phyloP scores from a whole-genome alignment of 2,113 vertebrate species.

The Pterophyllum scalare region DNA sequence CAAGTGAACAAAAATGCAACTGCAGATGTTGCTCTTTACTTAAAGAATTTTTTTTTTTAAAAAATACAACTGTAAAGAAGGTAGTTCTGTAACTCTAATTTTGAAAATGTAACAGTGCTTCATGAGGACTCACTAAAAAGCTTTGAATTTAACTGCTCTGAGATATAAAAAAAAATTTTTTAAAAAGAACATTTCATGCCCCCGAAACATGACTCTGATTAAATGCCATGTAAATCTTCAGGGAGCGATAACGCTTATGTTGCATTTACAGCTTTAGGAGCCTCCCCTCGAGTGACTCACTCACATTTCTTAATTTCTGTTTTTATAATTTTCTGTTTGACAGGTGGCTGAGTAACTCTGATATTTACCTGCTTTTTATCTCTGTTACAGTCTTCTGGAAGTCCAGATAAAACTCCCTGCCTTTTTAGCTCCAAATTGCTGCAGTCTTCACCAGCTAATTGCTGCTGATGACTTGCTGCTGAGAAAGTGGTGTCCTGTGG shows the following conservation, averaged over 20 bases:
- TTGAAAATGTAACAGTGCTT: neutral
- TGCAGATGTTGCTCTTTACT: neutral
- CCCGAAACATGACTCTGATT: neutral
- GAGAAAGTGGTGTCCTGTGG: neutral
- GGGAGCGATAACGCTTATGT: neutral
- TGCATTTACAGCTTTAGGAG: neutral
- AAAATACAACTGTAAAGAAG: neutral
- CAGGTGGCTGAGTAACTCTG: neutral
- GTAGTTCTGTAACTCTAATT: neutral
- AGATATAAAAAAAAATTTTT: too few relatives aligned
- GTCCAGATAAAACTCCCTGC: neutral
- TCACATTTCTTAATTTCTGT: neutral
- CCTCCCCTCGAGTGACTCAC: neutral
- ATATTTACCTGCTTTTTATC: neutral
- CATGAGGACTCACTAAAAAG: neutral
- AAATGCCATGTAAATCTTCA: neutral
- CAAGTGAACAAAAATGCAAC: neutral
- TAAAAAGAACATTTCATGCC: neutral
- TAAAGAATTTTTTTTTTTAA: rapidly evolving
- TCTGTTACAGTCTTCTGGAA: neutral
- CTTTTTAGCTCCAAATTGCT: neutral
- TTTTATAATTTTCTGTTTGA: neutral
- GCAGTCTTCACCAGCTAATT: neutral
- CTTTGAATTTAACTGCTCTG: neutral
- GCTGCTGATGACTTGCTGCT: neutral